Evolutionary conservation across 2,888 invertebrate species (phyloP), one percentile per base, ranked within the genome.

Genomic region (Andrena camellia): DNA sequence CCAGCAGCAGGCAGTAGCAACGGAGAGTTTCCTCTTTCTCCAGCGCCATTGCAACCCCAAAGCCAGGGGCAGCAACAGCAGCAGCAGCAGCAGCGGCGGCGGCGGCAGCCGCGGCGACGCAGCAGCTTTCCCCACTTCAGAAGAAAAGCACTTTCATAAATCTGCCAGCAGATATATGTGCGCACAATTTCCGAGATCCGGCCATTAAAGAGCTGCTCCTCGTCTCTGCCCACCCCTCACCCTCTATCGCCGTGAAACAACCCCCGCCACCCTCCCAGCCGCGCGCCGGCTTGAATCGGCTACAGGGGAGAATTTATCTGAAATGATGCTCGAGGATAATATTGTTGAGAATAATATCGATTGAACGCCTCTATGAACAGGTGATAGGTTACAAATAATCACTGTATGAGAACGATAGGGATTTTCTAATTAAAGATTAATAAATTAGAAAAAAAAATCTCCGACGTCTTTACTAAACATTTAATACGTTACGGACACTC

Each of bases 161-260:
- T 97, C 97, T 97, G 97, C 96, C 95, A 95, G 96, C 96, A 97
- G 97, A 97, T 97, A 97, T 97, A 97, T 97, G 97, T 96, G 97
- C 96, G 97, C 97, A 97, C 97, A 97, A 97, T 97, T 97, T 97
- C 97, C 97, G 96, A 97, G 97, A 97, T 97, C 97, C 97, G 97
- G 97, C 97, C 97, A 97, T 97, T 97, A 97, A 96, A 96, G 96
- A 96, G 96, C 96, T 96, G 93, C 93, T 93, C 93, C 90, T 87
- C 90, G 81, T 82, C 90, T 87, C 84, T 88, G 84, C 86, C 88
- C 83, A 85, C 89, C 88, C 89, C 87, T 71, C 79, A 78, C 85
- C 85, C 80, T 84, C 78, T 78, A 80, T 79, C 86, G 80, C 72
- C 71, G 81, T 72, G 81, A 80, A 86, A 78, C 83, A 85, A 78